Conservation (phyloP, 1,140 invertebrate genomes). For the Nasonia giraulti region DNA sequence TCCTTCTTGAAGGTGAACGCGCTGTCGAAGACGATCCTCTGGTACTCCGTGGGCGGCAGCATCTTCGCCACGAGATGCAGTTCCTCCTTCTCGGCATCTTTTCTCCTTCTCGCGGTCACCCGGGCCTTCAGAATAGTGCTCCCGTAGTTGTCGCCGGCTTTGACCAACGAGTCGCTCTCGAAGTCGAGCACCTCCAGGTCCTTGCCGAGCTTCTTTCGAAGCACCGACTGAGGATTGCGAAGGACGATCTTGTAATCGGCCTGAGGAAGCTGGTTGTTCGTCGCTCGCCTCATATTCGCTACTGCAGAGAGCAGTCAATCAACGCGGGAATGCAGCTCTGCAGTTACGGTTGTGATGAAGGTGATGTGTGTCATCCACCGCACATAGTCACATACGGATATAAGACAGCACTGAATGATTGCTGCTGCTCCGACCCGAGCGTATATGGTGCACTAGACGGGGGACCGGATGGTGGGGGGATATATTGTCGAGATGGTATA, state of each 20-base stretch:
- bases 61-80: conserved; percentile 67
- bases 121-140: conserved; percentile 74
- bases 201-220: conserved; percentile 54
- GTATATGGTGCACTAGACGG: no score
- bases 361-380: no score
- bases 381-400: no score
- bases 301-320: neutral
- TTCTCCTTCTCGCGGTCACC: conserved; percentile 51
- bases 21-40: conserved; percentile 63
- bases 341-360: no score
- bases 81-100: conserved; percentile 16
- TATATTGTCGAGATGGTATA: no score
- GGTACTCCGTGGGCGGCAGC: conserved; percentile 57
- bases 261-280: neutral
- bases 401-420: no score
- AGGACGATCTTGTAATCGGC: conserved; percentile 45
- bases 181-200: conserved; percentile 54
- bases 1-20: conserved; percentile 67
- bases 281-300: neutral
- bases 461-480: no score
- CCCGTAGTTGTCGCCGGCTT: conserved; percentile 77
- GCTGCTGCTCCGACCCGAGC: no score
- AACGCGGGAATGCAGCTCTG: no score
- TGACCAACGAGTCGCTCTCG: conserved; percentile 53
- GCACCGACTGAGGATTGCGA: conserved; percentile 53